Base-by-base conservation (phyloP, 1,140 invertebrate genomes). In the Danaus plexippus region DNA sequence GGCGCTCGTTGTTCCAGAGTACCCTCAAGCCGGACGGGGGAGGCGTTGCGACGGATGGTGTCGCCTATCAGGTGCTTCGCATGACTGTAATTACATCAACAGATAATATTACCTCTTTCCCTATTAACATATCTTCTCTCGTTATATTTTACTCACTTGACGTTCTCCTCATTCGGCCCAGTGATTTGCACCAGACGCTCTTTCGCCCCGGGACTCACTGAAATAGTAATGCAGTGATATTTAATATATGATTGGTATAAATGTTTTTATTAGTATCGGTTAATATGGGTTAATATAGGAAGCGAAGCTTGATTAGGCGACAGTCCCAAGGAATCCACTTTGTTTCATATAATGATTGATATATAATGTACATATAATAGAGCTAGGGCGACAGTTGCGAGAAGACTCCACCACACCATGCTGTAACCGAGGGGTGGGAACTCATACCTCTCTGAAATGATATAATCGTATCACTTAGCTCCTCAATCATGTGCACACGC, bases 401-500 rank as follows among this genome's bases (percentile, higher is more conserved):
- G 40, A 43, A 59, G 47, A 61, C 54, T 57, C 54, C 67, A 48
- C 55, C 63, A 67, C 65, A 70, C 62, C 68, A 70, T 70, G 65
- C 67, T 32, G 45, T 43, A 83, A 82, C 75, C 76, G 59, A 32
- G 22, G 22, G 22, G 22, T 32, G 75, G 77, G 81, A 73, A 54
- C 71, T 82, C 84, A 68, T 94, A 97, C 96, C 96, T 96, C 96
- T 92, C 92, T 98, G 96, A 91, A 98, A 98, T 82, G 96, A 97
- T 90, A 98, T 97, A 88, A 98, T 96, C 74, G 96, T 98, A 89
- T 97, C 95, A 90, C 95, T 97, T 87, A 98, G 91, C 89, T 97
- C 96, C 91, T 98, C 97, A 87, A 98, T 98, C 93, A 97, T 96
- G 90, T 97, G 96, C 87, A 98, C 96, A 80, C 97, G 91, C 77